Base-by-base conservation (phyloP, 2,113 vertebrate genomes). In the Vulpes vulpes region DNA sequence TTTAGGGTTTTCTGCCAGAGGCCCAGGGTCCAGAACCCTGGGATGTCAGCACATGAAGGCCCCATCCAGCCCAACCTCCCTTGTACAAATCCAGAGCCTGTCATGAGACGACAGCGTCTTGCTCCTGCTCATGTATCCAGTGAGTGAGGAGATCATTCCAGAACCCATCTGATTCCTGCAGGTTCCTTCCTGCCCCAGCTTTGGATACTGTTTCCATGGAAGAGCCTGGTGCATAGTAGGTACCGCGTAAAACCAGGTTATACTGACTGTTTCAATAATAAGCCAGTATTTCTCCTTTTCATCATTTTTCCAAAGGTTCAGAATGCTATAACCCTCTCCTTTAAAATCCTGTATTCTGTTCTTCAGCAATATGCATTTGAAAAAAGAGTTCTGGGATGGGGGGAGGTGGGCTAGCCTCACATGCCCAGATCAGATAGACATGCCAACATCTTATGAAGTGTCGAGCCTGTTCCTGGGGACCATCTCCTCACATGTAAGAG, bases 381-480 rank as follows among this genome's bases (percentile, higher is more conserved):
- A 15, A 32, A 49, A 16, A 2, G 35, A 6, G 6, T 49, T 19
- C 60, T 17, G 43, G 43, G 43, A 43, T 15, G 12, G 23, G 30
- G 3, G 17, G 16, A 32, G 12, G 11, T 1, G 14, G 22, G 1
- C 0, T 32, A 4, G 11, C 27, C 38, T 51, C 32, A 16, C 30
- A 65, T 2, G 49, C 60, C 35, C 22, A 6, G 43, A 32, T 51
- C 35, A 35, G 43, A 55, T 30, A 60, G 30, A 49, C 12, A 14
- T 2, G 16, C 78, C 8, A 0, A 0, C 0, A 6, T 53, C 11
- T 57, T 15, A 3, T 25, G 0, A 38, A 27, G 4, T 8, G 3
- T 4, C 22, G 30, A 25, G 11, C 22, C 0, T 20, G 22, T 15
- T 64, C 43, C n/a, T 25, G 1, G 53, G 12, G 55, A 8, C 32